Base-by-base conservation (phyloP, 2,113 vertebrate species). In the Muntiacus reevesi region DNA sequence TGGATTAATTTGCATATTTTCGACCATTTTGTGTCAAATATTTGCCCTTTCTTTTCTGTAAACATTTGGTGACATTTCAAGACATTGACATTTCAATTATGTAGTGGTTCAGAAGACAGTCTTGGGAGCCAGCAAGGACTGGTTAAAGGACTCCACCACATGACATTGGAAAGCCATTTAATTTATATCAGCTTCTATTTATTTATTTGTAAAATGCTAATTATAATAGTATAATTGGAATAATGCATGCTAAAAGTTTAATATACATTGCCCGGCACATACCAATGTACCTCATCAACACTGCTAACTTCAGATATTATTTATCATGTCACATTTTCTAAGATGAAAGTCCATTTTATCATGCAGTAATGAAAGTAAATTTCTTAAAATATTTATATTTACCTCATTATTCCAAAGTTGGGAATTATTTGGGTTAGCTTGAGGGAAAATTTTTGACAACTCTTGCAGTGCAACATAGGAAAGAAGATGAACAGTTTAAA, bases 21-120 rank as follows among this genome's bases (percentile, higher is more conserved):
- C 11, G 50, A 50, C 1, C 4, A 87, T 28, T 93, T 85, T 78
- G 78, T 89, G 60, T 27, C 54, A 94, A 93, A 96, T 89, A 88
- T 64, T 74, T 87, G 5, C 79, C 74, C 81, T 36, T 28, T 25
- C 62, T 96, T 89, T 96, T 54, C 79, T 89, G 12, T 83, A 90
- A 91, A 97, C 21, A 43, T 90, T 50, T 88, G 78, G 50, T 71
- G 88, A 92, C 25, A 60, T 92, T 94, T 89, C 57, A 92, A 50
- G 47, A 50, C 47, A 50, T 50, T 71, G 88, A 92, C 25, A 71
- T 89, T 94, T 89, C 57, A 92, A 8, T 93, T 85, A 55, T 36
- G 3, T 11, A 52, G 11, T 71, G 64, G 27, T 71, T 88, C 67
- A 79, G 86, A 71, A 89, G 33, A n/a, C 0, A 12, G 19, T 91